Evolutionary conservation across 2,797 vertebrate species (phyloP).

Genomic region (Spondyliosoma cantharus): DNA sequence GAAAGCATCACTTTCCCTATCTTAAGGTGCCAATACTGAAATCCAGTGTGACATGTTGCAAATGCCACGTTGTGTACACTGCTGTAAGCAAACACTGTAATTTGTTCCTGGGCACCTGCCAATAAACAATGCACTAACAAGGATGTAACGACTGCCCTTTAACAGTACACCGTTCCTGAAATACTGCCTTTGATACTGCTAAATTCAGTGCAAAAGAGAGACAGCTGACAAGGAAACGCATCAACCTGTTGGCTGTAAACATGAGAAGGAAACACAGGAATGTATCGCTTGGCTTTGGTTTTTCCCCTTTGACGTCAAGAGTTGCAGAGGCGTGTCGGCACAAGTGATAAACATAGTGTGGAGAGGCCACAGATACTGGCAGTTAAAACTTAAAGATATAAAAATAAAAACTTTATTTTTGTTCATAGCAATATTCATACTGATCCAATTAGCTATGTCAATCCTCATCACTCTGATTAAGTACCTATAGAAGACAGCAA

Average conservation of each 20-base stretch:
- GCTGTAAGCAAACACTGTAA: background rate
- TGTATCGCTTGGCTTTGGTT: constrained; percentile 23
- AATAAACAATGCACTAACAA: background rate
- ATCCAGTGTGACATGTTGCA: background rate
- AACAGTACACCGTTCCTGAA: background rate
- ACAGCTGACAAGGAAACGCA: background rate
- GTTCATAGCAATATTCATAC: background rate
- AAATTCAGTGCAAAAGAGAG: background rate
- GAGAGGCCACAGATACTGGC: background rate
- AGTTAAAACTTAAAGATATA: background rate
- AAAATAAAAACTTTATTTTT: background rate
- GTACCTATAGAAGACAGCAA: background rate
- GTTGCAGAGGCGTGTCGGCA: constrained; percentile 30
- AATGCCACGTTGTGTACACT: background rate
- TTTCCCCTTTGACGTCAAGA: constrained; percentile 39
- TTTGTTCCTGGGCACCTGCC: constrained; percentile 20
- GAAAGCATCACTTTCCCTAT: constrained; percentile 23
- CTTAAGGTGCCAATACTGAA: constrained; percentile 14
- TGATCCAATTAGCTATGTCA: background rate
- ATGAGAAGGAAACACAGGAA: constrained; percentile 40
- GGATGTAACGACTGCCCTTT: background rate
- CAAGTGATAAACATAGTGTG: constrained; percentile 16
- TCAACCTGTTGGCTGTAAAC: constrained; percentile 5
- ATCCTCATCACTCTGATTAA: background rate
- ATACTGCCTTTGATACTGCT: background rate